Conservation (phyloP, 2,113 vertebrate species). For the Amphiprion percula region DNA sequence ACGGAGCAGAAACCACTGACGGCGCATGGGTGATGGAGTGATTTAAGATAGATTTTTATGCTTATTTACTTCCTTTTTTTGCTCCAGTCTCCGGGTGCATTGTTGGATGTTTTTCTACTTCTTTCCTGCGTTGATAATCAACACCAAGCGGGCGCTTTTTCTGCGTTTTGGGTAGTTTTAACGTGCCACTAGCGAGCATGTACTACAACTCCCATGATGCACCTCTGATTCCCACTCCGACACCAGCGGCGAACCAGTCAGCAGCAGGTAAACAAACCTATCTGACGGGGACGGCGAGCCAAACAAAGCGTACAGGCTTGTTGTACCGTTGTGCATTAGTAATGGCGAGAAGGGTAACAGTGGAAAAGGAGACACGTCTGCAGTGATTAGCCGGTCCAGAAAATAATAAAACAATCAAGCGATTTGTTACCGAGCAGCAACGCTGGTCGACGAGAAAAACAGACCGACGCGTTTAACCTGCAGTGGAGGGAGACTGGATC, state of each 20-base stretch:
- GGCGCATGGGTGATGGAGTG: conserved; percentile 68
- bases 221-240: neutral
- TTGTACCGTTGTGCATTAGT: conserved; percentile 42
- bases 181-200: fast-evolving
- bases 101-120: fast-evolving
- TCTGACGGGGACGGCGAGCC: conserved; percentile 57
- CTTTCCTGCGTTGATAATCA: neutral
- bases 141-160: fast-evolving
- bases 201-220: conserved; percentile 77
- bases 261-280: conserved; percentile 85
- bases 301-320: conserved; percentile 66
- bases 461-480: conserved; percentile 43
- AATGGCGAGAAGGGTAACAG: conserved; percentile 54
- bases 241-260: conserved; percentile 57
- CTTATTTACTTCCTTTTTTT: neutral
- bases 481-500: conserved; percentile 41
- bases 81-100: fast-evolving
- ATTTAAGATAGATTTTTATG: fast-evolving
- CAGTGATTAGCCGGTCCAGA: conserved; percentile 17
- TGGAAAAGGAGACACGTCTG: conserved; percentile 9
- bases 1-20: neutral
- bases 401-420: neutral
- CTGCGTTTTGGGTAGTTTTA: neutral
- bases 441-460: neutral
- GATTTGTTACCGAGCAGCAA: neutral